Base-by-base conservation (phyloP, 23 tunicate genomes). In the Trididemnum nubilum region DNA sequence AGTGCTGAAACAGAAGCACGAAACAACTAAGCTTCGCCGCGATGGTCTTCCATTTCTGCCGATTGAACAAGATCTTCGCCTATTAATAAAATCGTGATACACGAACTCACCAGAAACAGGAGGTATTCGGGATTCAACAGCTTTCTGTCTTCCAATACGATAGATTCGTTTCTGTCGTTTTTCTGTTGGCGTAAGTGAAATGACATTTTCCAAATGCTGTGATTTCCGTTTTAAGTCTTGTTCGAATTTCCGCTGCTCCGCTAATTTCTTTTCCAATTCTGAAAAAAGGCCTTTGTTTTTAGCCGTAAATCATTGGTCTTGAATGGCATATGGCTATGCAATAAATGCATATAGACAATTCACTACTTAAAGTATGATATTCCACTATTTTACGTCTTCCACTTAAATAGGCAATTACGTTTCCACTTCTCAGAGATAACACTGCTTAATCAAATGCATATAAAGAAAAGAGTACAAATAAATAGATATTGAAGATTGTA, bases 151-250 rank as follows among this genome's bases (percentile, higher is more conserved):
- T 4, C 49, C 81, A 37, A 88, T 77, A 4, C 84, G 73, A 50
- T 36, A 38, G 59, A 88, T 88, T 51, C 71, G 64, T 51, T 76
- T 74, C 66, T 78, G 87, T 40, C 87, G 77, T 64, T 88, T 88
- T 57, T 88, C 93, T 28, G 81, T 88, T 31, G 93, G 86, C 0
- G 87, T 88, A 2, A 88, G 67, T 7, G 76, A 65, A 1, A 82
- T 88, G 67, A 79, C 93, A 73, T 76, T 79, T 0, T 78, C 84
- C 23, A 88, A 33, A 65, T 72, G 82, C 76, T 82, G 87, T 19
- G 93, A 88, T 76, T 88, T 88, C 36, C 93, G 72, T 65, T 88
- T 88, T 44, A 88, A 52, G 76, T 88, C 93, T 40, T 82, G 87
- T 9, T 88, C 93, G 36, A 36, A 88, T 33, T 83, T 83, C 3